Percentiles rank a stretch among this genome's conserved stretches.
These are phyloP conservation scores for Platyrinchus mystaceus DNA, from an alignment of 2,797 vertebrate species.

Conservation along the genomic window DNA sequence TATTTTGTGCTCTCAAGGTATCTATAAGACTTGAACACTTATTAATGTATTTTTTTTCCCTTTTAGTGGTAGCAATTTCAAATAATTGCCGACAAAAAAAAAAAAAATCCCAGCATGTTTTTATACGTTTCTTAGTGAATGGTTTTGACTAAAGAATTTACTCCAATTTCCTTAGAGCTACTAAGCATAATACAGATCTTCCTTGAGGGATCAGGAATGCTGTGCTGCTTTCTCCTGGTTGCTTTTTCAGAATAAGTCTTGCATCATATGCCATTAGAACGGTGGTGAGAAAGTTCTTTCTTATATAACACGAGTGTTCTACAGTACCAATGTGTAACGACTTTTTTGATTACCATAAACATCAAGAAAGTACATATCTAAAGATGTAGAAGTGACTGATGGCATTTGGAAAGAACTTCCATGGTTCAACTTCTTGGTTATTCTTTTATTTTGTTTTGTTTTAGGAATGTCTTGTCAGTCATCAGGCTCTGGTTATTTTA, in stretches of 20 bases:
- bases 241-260: neutral
- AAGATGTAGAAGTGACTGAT: neutral
- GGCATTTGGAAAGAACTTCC: neutral
- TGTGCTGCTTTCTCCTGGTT: neutral
- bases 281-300: neutral
- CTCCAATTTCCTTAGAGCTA: neutral
- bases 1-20: neutral
- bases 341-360: neutral
- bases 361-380: neutral
- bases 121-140: neutral
- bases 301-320: neutral
- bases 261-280: neutral
- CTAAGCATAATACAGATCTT: neutral
- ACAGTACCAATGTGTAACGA: neutral
- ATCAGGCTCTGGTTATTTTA: neutral
- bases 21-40: neutral
- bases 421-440: neutral
- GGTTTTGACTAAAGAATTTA: neutral
- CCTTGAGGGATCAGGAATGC: neutral
- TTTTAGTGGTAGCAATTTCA: neutral
- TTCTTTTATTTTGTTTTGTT: neutral
- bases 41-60: neutral
- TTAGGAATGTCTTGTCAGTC: neutral
- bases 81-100: neutral
- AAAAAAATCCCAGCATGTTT: neutral